Evolutionary conservation across 2,797 vertebrate species (phyloP), one percentile per base, ranked within the genome.

Genomic region (Tapera naevia): DNA sequence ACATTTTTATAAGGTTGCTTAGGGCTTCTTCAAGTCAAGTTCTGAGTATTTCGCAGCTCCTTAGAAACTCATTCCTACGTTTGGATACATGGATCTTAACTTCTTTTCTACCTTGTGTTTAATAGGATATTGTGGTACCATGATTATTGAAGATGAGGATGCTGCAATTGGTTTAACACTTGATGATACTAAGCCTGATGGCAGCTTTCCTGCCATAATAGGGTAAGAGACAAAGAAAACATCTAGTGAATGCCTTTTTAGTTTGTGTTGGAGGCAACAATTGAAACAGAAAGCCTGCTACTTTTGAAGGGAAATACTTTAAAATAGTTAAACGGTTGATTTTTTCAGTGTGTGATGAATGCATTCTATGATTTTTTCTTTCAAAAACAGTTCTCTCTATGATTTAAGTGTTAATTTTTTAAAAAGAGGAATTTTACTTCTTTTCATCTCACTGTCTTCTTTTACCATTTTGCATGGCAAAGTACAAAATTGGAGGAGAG

Each of bases 181-280:
- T 91, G 99, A 99, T 64, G 99, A 99, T 97, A 99, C 98, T 13
- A 99, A 99, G 93, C 99, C 99, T 54, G 99, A 99, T 91, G 99
- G 99, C 87, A 98, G 87, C 51, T 98, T 98, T 56, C 98, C 99
- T 39, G 98, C 98, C 70, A 99, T 99, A 86, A 99, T 99, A 97
- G 99, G 99, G 99, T 99, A 98, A 98, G 87, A 67, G 48, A 46
- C 7, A 51, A 82, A 65, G 39, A 75, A 72, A 22, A 9, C 27
- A 5, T 62, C 23, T 46, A 15, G 11, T 51, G 70, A 66, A 73
- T 73, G 17, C 7, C 27, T 69, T 84, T 62, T 80, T 46, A 21
- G 80, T 87, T 87, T 89, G 10, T 35, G n/a, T 51, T 62, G 37
- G 41, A 60, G 48, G 30, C 13, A 86, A 48, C 14, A 72, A 28